Percentiles rank a stretch among this genome's conserved stretches.
Conservation (phyloP, 2,797 vertebrate species). For the Clarias laeviceps region DNA sequence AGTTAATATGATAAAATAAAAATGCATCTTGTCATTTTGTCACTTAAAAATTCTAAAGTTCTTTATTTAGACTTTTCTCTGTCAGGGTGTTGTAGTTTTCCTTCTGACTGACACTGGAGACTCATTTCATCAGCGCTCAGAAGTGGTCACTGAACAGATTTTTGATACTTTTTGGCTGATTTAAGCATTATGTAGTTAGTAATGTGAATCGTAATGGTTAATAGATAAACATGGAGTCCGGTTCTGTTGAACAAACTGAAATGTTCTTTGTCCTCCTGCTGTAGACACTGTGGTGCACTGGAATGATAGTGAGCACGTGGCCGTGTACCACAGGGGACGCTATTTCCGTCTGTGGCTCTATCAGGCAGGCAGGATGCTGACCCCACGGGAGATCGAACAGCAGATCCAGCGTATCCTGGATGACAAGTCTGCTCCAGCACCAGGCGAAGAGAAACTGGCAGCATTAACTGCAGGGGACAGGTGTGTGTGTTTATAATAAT, state of each 20-base stretch:
- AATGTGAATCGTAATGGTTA: background rate
- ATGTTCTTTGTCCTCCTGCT: background rate
- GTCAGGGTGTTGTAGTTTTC: background rate
- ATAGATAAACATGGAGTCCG: background rate
- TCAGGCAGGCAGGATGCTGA: conserved; percentile 78
- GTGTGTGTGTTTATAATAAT: conserved; percentile 68
- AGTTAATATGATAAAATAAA: background rate
- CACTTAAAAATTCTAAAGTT: background rate
- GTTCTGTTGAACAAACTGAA: background rate
- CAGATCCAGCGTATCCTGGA: conserved; percentile 87
- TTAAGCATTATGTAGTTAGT: background rate
- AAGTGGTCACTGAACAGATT: background rate
- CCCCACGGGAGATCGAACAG: conserved; percentile 83
- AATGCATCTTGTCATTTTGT: background rate
- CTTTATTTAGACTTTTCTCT: background rate
- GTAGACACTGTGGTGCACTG: conserved; percentile 82
- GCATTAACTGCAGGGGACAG: conserved; percentile 86
- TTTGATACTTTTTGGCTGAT: background rate
- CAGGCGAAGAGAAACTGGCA: conserved; percentile 82
- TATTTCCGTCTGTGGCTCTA: conserved; percentile 84
- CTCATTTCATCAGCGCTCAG: background rate
- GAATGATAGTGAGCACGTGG: conserved; percentile 84
- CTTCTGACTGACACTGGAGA: background rate
- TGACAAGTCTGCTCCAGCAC: conserved; percentile 73
- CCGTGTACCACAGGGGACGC: conserved; percentile 84